These are phyloP conservation scores for Anneissia japonica DNA, from an alignment of 35 echinoderm and acorn worm genomes.

Conservation along the genomic window DNA sequence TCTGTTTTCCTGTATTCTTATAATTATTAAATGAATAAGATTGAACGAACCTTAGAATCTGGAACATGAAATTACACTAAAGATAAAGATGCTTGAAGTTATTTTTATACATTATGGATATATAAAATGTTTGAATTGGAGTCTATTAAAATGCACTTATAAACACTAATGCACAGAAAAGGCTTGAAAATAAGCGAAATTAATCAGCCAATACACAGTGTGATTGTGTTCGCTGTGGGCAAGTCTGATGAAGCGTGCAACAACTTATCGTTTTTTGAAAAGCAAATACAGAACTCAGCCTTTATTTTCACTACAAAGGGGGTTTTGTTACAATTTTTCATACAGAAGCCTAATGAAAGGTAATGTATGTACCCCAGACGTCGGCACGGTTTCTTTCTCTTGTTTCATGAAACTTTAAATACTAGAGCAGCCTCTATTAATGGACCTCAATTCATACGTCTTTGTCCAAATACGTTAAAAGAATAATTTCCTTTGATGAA, in stretches of 20 bases:
- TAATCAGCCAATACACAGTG: background rate
- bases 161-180: background rate
- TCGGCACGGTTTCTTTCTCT: background rate
- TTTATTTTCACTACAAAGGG: background rate
- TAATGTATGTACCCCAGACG: background rate
- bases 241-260: background rate
- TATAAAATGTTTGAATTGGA: background rate
- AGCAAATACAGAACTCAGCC: background rate
- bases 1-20: no score
- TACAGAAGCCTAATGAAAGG: background rate
- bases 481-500: no score
- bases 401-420: background rate
- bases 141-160: background rate
- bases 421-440: background rate
- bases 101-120: no score
- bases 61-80: no score
- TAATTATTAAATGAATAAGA: no score
- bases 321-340: background rate
- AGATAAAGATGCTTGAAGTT: no score
- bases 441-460: background rate
- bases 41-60: no score
- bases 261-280: background rate
- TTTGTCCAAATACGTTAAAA: background rate
- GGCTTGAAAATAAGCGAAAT: no score
- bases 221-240: background rate